A percentile compares a stretch with the other conserved stretches of the same genome.
Evolutionary conservation across 1,140 invertebrate genomes (phyloP).

Genomic region (Semibalanus balanoides): DNA sequence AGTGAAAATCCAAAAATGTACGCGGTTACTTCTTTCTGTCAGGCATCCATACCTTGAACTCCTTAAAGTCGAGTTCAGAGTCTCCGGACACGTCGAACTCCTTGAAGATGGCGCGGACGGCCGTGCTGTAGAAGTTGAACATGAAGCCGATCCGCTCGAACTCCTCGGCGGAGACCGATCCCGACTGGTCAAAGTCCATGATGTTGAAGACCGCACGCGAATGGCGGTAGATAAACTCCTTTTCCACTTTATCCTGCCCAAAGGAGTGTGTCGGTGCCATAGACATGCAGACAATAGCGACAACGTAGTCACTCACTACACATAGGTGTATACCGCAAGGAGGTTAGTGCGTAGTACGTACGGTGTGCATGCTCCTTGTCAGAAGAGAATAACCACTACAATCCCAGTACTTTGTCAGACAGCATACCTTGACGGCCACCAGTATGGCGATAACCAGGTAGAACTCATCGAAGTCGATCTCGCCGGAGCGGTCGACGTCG

Average conservation of each 20-base stretch:
- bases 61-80: constrained; percentile 25
- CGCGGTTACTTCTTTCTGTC: not conserved
- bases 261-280: too few relatives aligned
- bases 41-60: constrained; percentile 21
- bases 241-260: constrained; percentile 25
- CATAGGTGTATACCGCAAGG: too few relatives aligned
- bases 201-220: constrained; percentile 26
- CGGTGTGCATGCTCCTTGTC: too few relatives aligned
- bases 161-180: constrained; percentile 23
- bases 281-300: too few relatives aligned
- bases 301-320: too few relatives aligned
- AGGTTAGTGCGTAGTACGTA: too few relatives aligned
- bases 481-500: not conserved
- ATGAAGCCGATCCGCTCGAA: constrained; percentile 26
- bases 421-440: not conserved
- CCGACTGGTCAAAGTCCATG: constrained; percentile 26
- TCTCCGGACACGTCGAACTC: constrained; percentile 29
- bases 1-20: too few relatives aligned
- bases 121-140: constrained; percentile 24
- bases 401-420: too few relatives aligned
- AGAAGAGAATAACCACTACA: too few relatives aligned
- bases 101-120: constrained; percentile 25
- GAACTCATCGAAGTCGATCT: not conserved
- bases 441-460: not conserved
- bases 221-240: constrained; percentile 28